Percentiles rank a stretch among this genome's conserved stretches.
These are phyloP conservation scores for Hedychridium roseum DNA, from an alignment of 2,888 invertebrate genomes.

Conservation along the genomic window DNA sequence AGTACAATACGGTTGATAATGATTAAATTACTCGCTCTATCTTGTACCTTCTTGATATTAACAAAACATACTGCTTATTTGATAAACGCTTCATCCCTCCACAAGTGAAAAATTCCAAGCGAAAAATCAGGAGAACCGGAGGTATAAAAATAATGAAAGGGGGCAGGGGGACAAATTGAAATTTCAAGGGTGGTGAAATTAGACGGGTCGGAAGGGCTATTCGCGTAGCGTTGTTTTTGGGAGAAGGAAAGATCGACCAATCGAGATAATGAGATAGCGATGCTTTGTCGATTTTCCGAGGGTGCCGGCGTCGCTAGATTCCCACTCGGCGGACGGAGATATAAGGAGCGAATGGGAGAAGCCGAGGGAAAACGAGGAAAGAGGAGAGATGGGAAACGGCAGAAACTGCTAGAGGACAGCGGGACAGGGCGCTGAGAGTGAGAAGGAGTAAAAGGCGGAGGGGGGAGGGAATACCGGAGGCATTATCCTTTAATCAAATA, in stretches of 20 bases:
- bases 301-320: slow-evolving; percentile 31
- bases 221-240: slow-evolving; percentile 21
- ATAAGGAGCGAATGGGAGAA: background rate
- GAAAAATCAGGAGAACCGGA: no score
- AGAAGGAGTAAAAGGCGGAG: background rate
- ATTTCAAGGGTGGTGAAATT: slow-evolving; percentile 21
- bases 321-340: background rate
- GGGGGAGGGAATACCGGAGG: slow-evolving; percentile 52
- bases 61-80: no score
- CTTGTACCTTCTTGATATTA: no score
- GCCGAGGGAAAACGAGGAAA: background rate
- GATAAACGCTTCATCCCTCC: no score
- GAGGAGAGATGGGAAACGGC: background rate
- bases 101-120: no score
- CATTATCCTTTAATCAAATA: slow-evolving; percentile 64
- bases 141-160: slow-evolving; percentile 23
- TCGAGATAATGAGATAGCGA: slow-evolving; percentile 49
- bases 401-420: slow-evolving; percentile 9
- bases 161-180: slow-evolving; percentile 20
- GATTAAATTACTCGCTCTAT: no score
- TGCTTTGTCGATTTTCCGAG: slow-evolving; percentile 43
- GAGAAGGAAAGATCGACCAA: slow-evolving; percentile 34
- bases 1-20: no score
- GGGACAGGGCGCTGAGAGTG: slow-evolving; percentile 8
- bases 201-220: slow-evolving; percentile 13